Conservation (phyloP, 2,113 vertebrate genomes). For the Limnothrissa miodon region DNA sequence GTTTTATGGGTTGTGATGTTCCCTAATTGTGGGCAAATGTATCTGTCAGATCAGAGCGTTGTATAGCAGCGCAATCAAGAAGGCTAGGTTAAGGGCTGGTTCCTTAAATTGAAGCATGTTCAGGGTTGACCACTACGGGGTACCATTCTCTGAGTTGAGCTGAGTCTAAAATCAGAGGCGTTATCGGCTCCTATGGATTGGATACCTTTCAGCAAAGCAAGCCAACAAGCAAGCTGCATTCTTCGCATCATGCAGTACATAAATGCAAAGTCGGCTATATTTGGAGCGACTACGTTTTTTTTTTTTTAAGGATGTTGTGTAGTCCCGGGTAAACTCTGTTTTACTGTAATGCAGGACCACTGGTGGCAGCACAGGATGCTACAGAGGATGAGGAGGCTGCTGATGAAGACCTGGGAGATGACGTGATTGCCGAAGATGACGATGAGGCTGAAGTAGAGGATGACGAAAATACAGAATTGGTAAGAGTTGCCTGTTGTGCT, state of each 20-base stretch:
- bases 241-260: too few relatives aligned
- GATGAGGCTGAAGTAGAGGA: slow-evolving; percentile 97
- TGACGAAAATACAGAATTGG: slow-evolving; percentile 91
- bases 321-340: neutral
- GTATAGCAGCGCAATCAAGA: neutral
- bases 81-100: neutral
- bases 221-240: too few relatives aligned
- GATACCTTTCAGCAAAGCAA: too few relatives aligned
- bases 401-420: slow-evolving; percentile 87
- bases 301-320: too few relatives aligned
- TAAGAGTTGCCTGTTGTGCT: slow-evolving; percentile 57
- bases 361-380: slow-evolving; percentile 83
- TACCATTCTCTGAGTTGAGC: neutral
- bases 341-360: slow-evolving; percentile 52
- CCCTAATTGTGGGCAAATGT: neutral
- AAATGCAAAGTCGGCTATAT: neutral
- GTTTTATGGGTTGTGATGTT: neutral
- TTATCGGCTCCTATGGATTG: neutral
- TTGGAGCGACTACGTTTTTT: neutral
- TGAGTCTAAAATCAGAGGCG: neutral
- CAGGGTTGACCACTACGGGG: too few relatives aligned
- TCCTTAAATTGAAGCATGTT: too few relatives aligned
- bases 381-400: slow-evolving; percentile 93
- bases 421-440: slow-evolving; percentile 89
- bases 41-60: neutral